Percentiles rank a stretch among this genome's conserved stretches.
Conservation (phyloP, 1,140 invertebrate species). For the Spodoptera litura region DNA sequence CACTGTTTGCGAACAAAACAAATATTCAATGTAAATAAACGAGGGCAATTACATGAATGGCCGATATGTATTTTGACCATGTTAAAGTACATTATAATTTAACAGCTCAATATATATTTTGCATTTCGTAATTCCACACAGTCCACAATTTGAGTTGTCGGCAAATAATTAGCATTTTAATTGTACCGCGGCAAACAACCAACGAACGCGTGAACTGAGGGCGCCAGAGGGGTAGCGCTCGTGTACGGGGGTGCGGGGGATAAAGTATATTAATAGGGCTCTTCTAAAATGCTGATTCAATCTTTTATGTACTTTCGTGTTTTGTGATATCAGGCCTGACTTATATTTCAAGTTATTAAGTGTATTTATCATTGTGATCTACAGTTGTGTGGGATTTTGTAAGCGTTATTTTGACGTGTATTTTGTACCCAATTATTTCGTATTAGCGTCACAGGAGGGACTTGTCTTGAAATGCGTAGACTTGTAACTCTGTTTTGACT, state of each 20-base stretch:
- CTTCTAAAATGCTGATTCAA: slow-evolving; percentile 49
- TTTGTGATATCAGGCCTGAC: slow-evolving; percentile 37
- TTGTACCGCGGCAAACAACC: slow-evolving; percentile 51
- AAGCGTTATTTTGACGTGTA: neutral
- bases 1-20: slow-evolving; percentile 26
- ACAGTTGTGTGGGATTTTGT: neutral
- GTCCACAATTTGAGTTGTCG: slow-evolving; percentile 50
- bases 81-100: slow-evolving; percentile 42
- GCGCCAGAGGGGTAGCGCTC: neutral
- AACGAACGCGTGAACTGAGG: slow-evolving; percentile 28
- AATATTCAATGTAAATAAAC: slow-evolving; percentile 31
- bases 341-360: slow-evolving; percentile 36
- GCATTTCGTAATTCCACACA: slow-evolving; percentile 44
- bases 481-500: too few species aligned
- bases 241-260: neutral
- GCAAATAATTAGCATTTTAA: slow-evolving; percentile 63
- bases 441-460: too few species aligned
- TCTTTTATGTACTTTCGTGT: slow-evolving; percentile 46
- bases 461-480: too few species aligned
- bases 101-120: slow-evolving; percentile 38
- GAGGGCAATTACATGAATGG: slow-evolving; percentile 4
- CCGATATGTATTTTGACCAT: slow-evolving; percentile 29
- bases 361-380: slow-evolving; percentile 17
- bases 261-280: slow-evolving; percentile 48
- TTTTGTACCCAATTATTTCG: neutral